Base-by-base conservation (phyloP, 2,797 vertebrate species). In the Diplodus sargus region DNA sequence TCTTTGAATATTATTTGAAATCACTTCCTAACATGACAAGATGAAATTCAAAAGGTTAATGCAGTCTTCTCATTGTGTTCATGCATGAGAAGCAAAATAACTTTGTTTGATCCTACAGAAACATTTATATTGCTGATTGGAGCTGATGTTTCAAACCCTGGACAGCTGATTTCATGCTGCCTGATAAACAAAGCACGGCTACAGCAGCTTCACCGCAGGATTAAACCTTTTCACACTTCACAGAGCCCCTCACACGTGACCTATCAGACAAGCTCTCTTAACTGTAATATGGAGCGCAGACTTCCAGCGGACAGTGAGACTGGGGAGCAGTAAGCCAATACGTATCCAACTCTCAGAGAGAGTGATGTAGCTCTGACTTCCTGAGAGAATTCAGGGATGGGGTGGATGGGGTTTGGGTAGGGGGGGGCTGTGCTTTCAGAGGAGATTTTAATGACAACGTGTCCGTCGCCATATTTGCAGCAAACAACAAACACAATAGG, bases 351-450 rank as follows among this genome's bases (percentile, higher is more conserved):
- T 82, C 88, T 85, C 84, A 74, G 80, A 82, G 78, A 79, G 81
- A 80, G 76, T 43, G 62, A 82, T 66, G 84, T 62, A 67, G 79
- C 77, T 87, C 74, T 66, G 76, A 91, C 88, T 81, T 91, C 91
- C 93, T 93, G 93, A 92, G 92, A 91, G 86, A 88, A 80, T 87
- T 85, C 76, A 53, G 45, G 65, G 3, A 34, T 25, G 17, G 67
- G 62, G 25, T 47, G 15, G 67, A 57, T 3, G 12, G 52, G 53
- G 30, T 34, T 34, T 34, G 63, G 4, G 25, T 17, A 22, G 52
- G 59, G 15, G 60, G 70, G 76, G 74, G 34, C 88, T 94, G 94
- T 95, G 94, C 94, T 95, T 95, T 90, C 84, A 89, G 80, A 82
- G 68, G 87, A 80, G 81, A 79, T 79, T 83, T 88, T 81, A 85